These are phyloP conservation scores for Tetraneura akinire DNA, from an alignment of 1,140 invertebrate species.

Conservation along the genomic window DNA sequence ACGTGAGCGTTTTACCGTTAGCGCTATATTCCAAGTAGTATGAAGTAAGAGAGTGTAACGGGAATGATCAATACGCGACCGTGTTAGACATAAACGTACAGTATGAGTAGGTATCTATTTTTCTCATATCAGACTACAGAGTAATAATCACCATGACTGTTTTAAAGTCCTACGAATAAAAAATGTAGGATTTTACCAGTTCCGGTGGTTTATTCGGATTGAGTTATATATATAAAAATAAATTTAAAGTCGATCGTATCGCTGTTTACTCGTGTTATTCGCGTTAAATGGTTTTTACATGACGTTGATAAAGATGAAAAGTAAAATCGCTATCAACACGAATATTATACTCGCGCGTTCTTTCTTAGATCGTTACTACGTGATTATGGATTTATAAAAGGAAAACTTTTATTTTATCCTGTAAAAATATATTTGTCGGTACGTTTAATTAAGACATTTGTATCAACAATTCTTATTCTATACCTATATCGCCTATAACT, in stretches of 20 bases:
- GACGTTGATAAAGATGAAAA: neutral
- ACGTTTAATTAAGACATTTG: no score
- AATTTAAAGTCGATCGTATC: neutral
- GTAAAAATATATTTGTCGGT: no score
- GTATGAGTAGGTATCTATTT: neutral
- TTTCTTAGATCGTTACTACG: neutral
- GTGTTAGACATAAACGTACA: neutral
- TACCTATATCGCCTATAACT: no score
- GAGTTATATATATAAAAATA: neutral
- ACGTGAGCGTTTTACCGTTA: constrained; percentile 40
- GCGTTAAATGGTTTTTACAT: constrained; percentile 14
- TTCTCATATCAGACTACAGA: neutral
- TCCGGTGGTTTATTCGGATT: neutral
- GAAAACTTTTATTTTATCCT: neutral
- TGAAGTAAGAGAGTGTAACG: constrained; percentile 10
- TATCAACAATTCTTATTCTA: no score
- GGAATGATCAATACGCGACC: neutral
- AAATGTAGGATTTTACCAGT: neutral
- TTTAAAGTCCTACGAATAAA: neutral
- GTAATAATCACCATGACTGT: constrained; percentile 8
- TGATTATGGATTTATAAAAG: neutral
- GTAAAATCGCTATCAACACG: neutral
- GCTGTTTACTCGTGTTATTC: neutral
- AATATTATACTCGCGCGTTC: neutral
- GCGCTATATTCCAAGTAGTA: neutral